Percentiles rank a stretch among this genome's conserved stretches.
These are phyloP conservation scores for Triplophysa bombifrons DNA, from an alignment of 2,797 vertebrate genomes.

Conservation along the genomic window DNA sequence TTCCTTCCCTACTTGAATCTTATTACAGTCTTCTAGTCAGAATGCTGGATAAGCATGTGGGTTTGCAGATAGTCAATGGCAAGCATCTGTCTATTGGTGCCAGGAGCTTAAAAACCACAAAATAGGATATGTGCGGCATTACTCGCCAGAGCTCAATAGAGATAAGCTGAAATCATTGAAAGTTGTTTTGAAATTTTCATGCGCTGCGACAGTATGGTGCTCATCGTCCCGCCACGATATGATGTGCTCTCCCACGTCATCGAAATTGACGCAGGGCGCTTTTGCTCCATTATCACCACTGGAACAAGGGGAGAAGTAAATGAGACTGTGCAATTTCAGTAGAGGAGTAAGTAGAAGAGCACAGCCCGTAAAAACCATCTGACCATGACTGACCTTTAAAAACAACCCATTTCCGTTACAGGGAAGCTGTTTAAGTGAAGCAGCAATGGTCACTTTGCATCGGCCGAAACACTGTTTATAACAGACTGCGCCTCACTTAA, in stretches of 20 bases:
- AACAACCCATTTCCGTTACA: slow-evolving; percentile 12
- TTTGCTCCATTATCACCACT: background rate
- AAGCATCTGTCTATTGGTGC: slow-evolving; percentile 35
- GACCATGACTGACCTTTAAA: slow-evolving; percentile 14
- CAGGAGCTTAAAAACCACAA: slow-evolving; percentile 43
- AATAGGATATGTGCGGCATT: slow-evolving; percentile 57
- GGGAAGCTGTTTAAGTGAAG: slow-evolving; percentile 33
- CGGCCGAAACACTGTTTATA: slow-evolving; percentile 7
- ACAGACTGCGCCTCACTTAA: slow-evolving; percentile 46
- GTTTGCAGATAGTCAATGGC: background rate
- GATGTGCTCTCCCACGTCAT: background rate
- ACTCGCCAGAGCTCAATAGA: slow-evolving; percentile 59
- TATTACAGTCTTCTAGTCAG: no score
- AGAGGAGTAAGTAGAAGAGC: background rate
- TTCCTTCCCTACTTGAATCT: no score
- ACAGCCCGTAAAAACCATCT: slow-evolving; percentile 30
- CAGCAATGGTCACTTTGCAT: slow-evolving; percentile 20
- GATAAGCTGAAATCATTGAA: slow-evolving; percentile 61
- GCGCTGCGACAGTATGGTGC: background rate
- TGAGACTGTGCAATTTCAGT: background rate
- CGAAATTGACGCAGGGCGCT: background rate
- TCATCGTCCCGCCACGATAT: background rate
- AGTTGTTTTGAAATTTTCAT: slow-evolving; percentile 41
- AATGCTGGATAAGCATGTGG: background rate
- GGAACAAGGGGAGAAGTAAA: background rate